Evolutionary conservation across 2,888 invertebrate species (phyloP), one percentile per base, ranked within the genome.

Genomic region (Synanthedon formicaeformis): DNA sequence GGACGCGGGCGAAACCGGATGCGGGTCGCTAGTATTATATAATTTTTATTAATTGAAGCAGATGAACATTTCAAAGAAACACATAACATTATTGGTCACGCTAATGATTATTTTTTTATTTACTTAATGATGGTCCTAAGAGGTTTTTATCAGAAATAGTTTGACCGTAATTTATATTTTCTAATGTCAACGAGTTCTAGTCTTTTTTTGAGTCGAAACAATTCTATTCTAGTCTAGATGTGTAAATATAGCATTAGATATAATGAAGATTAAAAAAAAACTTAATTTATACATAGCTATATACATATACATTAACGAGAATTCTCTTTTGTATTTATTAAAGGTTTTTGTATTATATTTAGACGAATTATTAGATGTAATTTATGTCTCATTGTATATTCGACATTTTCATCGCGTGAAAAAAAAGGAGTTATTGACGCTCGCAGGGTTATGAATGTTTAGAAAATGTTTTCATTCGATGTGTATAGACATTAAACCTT

Each of bases 91-190:
- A 27, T 27, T 5, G 5, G 6, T 27, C 4, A 27, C 27, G 27
- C 4, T 6, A 27, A 5, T 27, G 8, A 27, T 27, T 27, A 6
- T 27, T 27, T 27, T 27, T 27, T 27, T 27, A 8, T 27, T 27
- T 27, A 27, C 8, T 8, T 27, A 27, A 27, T n/a, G n/a, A 3
- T 27, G n/a, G n/a, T n/a, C n/a, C n/a, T n/a, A n/a, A n/a, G n/a
- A n/a, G 58, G 67, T 71, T 69, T 74, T 75, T 65, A 69, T 72
- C 64, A 61, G 57, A 63, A 70, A 69, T 71, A 65, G 64, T 71
- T 73, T 68, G 69, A 68, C 65, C 63, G 52, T 51, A 52, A 52
- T 56, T 51, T 27, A 58, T 62, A 56, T 60, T 71, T 72, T 69
- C 71, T 77, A 75, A 62, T 52, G 53, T 53, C 57, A 63, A 55